Percentiles rank a stretch among this genome's conserved stretches.
Conservation (phyloP, 2,888 invertebrate species). For the Rhaphigaster nebulosa region DNA sequence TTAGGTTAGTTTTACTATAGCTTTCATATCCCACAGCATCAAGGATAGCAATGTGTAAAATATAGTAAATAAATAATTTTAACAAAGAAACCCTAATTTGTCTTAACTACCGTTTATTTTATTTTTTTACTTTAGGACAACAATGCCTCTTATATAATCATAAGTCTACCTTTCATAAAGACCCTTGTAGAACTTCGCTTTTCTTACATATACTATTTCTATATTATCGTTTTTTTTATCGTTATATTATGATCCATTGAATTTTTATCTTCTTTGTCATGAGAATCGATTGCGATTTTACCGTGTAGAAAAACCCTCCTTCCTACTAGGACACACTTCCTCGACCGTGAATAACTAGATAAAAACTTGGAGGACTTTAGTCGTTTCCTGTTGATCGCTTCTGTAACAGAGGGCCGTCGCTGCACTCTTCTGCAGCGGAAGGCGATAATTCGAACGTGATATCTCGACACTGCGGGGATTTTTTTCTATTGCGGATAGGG, state of each 20-base stretch:
- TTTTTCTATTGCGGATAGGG: not conserved
- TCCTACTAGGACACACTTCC: not conserved
- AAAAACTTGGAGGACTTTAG: not conserved
- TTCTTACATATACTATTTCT: not conserved
- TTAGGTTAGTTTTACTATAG: no score
- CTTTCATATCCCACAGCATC: no score
- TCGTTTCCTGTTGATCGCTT: not conserved
- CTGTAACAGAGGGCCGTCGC: not conserved
- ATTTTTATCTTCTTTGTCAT: not conserved
- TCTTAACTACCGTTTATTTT: no score
- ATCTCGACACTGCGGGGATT: not conserved
- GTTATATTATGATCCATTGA: not conserved
- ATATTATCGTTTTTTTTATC: not conserved
- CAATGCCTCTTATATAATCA: not conserved
- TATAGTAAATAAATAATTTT: no score
- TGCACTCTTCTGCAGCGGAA: not conserved
- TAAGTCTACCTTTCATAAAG: not conserved
- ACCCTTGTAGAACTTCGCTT: not conserved
- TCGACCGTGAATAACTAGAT: not conserved
- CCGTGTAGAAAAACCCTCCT: not conserved
- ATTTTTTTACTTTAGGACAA: not conserved
- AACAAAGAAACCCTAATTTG: no score
- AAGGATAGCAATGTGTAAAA: no score
- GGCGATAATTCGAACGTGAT: not conserved
- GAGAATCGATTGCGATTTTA: not conserved